Evolutionary conservation across 1,140 invertebrate species (phyloP), one percentile per base, ranked within the genome.

Genomic region (Delia radicum): DNA sequence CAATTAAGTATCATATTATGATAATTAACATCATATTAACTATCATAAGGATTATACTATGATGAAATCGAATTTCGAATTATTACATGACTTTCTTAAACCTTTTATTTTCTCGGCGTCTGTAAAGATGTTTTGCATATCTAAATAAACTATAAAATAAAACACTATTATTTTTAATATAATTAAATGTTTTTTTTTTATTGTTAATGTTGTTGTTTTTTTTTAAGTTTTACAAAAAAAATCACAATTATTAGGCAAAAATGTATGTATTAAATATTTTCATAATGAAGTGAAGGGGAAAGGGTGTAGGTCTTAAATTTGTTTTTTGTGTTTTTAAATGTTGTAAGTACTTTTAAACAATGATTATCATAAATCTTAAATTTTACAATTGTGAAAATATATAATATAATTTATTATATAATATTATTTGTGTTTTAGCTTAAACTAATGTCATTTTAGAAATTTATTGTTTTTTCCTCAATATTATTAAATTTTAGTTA

Each of bases 201-300:
- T 24, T 55, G 48, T 55, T 55, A 55, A 18, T 55, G 7, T 63
- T 27, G 4, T 63, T 63, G 48, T 21, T 4, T 2, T 55, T 29
- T 15, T 69, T 69, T 33, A 21, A 69, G 31, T 69, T 69, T 69
- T 69, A 69, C 65, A 69, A 69, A 69, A 67, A 28, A 69, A 69
- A 69, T 69, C 65, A 69, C 65, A 69, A 33, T 69, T 33, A 69
- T 33, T 69, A 69, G 65, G 63, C 63, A 67, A 31, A 67, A 29
- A 29, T 55, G 24, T 55, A 55, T 55, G 6, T 55, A 21, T 55
- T 55, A 55, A n/a, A 15, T 33, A 4, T 55, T 55, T 55, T 55
- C 21, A 18, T 55, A 18, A n/a, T 48, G n/a, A 8, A 21, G 18
- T 55, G 12, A 42, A 10, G 33, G 33, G 33, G 33, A 15, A 42